A percentile compares a stretch with the other conserved stretches of the same genome.
Conservation (phyloP, 1,140 invertebrate genomes). For the Plodia interpunctella region DNA sequence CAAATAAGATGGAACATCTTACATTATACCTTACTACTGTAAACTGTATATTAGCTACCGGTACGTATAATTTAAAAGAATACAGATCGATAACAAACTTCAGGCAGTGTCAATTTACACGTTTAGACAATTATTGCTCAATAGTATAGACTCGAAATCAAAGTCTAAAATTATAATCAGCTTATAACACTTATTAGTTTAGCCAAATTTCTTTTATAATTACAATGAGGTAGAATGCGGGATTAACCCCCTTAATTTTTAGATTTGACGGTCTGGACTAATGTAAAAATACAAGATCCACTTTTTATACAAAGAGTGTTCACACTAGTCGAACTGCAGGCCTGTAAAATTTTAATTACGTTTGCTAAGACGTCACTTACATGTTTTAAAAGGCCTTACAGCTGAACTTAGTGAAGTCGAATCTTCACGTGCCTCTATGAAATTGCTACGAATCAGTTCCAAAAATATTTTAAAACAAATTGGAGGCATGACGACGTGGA, state of each 20-base stretch:
- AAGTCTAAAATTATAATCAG: slow-evolving; percentile 34
- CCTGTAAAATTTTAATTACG: no score
- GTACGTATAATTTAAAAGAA: neutral
- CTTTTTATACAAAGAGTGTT: neutral
- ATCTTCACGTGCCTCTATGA: no score
- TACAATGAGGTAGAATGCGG: slow-evolving; percentile 71
- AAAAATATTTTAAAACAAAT: neutral
- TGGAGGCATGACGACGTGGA: neutral
- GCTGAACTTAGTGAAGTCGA: no score
- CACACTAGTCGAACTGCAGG: neutral
- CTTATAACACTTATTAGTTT: slow-evolving; percentile 56
- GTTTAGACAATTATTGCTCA: slow-evolving; percentile 57
- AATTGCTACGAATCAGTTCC: no score
- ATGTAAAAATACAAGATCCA: slow-evolving; percentile 9
- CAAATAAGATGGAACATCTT: neutral
- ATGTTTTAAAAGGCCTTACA: no score
- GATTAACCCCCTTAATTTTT: slow-evolving; percentile 44
- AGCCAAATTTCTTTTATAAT: slow-evolving; percentile 54
- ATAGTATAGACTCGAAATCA: slow-evolving; percentile 46
- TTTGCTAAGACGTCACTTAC: no score
- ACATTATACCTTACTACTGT: neutral
- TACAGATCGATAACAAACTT: slow-evolving; percentile 29
- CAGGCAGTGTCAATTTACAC: slow-evolving; percentile 50
- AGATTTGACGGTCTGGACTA: slow-evolving; percentile 38
- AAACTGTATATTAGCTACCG: neutral